Evolutionary conservation across 2,888 invertebrate species (phyloP).

Genomic region (Graphium colonna): DNA sequence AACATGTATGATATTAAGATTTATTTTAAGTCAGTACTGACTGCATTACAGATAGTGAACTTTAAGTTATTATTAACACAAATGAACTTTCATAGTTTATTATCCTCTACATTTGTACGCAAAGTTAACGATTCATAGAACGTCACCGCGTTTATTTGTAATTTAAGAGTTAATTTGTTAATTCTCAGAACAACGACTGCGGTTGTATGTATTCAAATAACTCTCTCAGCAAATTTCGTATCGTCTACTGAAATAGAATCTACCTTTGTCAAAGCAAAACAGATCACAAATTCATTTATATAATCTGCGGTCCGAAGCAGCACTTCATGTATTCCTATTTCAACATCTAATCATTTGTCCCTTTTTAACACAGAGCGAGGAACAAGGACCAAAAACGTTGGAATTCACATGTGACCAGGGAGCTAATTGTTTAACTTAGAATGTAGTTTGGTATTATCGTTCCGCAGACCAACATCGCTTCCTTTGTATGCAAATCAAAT

Average conservation of each 20-base stretch:
- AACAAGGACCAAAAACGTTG: constrained; percentile 27
- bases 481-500: constrained; percentile 12
- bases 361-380: constrained; percentile 21
- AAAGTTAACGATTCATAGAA: too few species aligned
- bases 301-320: constrained; percentile 15
- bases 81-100: too few species aligned
- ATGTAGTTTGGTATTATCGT: neutral
- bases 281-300: constrained; percentile 8
- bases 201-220: neutral
- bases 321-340: constrained; percentile 31
- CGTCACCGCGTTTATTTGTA: neutral
- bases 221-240: neutral
- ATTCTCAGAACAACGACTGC: neutral
- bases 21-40: too few species aligned
- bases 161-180: neutral
- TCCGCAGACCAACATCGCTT: constrained; percentile 1
- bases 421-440: constrained; percentile 9
- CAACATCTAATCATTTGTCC: constrained; percentile 26
- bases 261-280: constrained; percentile 2
- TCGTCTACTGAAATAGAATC: neutral
- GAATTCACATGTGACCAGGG: constrained; percentile 15
- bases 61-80: too few species aligned
- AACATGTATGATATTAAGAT: too few species aligned
- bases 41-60: too few species aligned
- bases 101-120: too few species aligned